phyloP scores from a whole-genome alignment of 1,140 invertebrate species.

The Caenorhabditis inopinata region DNA sequence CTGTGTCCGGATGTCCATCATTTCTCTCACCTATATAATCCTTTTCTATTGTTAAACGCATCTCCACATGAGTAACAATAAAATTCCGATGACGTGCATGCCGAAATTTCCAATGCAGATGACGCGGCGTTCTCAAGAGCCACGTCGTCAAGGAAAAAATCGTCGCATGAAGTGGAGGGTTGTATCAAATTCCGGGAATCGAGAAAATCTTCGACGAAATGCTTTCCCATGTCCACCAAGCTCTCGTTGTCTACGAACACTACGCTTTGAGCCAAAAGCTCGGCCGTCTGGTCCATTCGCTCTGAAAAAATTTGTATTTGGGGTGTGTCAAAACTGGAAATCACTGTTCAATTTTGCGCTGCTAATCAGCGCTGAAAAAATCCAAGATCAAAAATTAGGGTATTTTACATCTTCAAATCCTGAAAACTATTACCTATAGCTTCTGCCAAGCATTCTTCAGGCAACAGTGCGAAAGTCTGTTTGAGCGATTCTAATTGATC shows the following conservation, averaged over 20 bases:
- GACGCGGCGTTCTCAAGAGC: no score
- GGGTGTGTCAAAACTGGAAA: no score
- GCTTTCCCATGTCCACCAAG: neutral
- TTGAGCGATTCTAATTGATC: neutral
- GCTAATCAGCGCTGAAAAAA: no score
- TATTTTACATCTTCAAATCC: no score
- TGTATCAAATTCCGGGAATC: neutral
- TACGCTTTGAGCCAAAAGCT: neutral
- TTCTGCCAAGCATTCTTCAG: neutral
- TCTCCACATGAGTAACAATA: neutral
- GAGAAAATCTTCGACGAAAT: neutral
- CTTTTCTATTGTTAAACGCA: neutral
- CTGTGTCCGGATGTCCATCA: no score
- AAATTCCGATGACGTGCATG: neutral
- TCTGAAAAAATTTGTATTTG: neutral
- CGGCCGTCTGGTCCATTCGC: neutral
- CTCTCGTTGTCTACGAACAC: neutral
- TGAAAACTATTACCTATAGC: no score
- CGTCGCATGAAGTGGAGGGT: neutral
- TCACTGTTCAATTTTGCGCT: no score
- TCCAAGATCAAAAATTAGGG: no score
- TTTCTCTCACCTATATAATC: neutral
- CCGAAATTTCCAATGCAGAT: neutral
- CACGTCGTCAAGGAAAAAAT: no score
- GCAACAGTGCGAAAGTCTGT: neutral